Percentiles rank a stretch among this genome's conserved stretches.
Conservation (phyloP, 1,140 invertebrate genomes). For the Pseudomyrmex gracilis region DNA sequence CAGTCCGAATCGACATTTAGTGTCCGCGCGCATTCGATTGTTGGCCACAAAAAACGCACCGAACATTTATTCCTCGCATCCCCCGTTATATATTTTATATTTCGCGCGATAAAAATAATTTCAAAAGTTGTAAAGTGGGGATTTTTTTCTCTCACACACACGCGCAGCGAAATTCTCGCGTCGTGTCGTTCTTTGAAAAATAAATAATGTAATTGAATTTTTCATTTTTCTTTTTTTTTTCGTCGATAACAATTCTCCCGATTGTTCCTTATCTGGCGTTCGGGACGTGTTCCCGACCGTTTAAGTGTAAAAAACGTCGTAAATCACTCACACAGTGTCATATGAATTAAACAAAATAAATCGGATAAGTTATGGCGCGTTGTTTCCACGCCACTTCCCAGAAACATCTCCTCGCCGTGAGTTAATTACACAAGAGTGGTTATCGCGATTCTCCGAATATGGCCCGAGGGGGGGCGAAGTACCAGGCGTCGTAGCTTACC, state of each 20-base stretch:
- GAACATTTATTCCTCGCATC: not conserved
- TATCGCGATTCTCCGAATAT: constrained; percentile 51
- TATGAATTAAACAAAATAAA: constrained; percentile 23
- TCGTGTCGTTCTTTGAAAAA: no score
- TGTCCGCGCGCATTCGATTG: constrained; percentile 35
- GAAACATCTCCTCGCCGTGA: constrained; percentile 13
- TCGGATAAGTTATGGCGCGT: constrained; percentile 24
- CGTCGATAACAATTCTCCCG: no score
- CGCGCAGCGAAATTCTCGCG: not conserved
- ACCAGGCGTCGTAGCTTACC: constrained; percentile 14
- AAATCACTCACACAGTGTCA: not conserved
- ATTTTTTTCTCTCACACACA: not conserved
- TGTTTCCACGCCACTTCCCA: constrained; percentile 16
- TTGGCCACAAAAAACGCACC: constrained; percentile 9
- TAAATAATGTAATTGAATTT: no score
- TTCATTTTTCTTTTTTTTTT: no score
- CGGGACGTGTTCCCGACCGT: not conserved
- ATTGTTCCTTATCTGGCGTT: not conserved
- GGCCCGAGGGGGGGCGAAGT: constrained; percentile 6
- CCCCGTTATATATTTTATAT: not conserved
- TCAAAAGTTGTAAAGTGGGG: not conserved
- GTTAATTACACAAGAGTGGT: constrained; percentile 52
- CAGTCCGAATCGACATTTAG: constrained; percentile 55
- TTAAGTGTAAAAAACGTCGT: not conserved
- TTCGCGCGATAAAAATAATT: not conserved